These are phyloP conservation scores for Porites divaricata DNA, from an alignment of 92 coral and sea anemone genomes.

Conservation along the genomic window DNA sequence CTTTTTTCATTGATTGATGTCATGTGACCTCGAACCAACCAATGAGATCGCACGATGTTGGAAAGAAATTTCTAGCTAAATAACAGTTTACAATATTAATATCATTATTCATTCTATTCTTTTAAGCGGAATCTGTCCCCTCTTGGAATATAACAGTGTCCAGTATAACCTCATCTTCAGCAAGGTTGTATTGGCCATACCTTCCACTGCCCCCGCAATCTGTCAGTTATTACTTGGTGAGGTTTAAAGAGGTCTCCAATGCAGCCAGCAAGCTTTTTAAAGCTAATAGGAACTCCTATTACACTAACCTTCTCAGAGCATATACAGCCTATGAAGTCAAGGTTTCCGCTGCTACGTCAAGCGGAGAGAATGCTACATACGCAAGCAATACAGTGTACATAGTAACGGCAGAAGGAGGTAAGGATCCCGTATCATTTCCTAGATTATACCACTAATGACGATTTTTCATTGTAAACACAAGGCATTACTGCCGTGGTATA, in stretches of 20 bases:
- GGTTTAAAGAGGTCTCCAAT: constrained; percentile 11
- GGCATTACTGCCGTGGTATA: too few relatives aligned
- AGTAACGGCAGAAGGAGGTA: constrained; percentile 23
- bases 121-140: neutral
- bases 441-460: neutral
- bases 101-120: neutral
- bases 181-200: neutral
- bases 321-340: constrained; percentile 12
- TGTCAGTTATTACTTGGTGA: constrained; percentile 8
- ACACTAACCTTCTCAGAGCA: neutral
- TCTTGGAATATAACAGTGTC: constrained; percentile 10
- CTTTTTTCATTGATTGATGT: neutral
- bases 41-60: too few relatives aligned
- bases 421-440: neutral
- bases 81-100: too few relatives aligned
- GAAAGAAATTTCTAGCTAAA: too few relatives aligned
- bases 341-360: constrained; percentile 15
- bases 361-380: constrained; percentile 5
- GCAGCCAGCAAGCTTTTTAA: constrained; percentile 6
- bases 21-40: too few relatives aligned
- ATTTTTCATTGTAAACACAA: too few relatives aligned
- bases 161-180: constrained; percentile 31
- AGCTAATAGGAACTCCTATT: neutral
- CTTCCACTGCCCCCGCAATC: neutral
- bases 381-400: constrained; percentile 1